A percentile compares a stretch with the other conserved stretches of the same genome.
phyloP scores from a whole-genome alignment of 2,113 vertebrate genomes.

The Thalassarche chlororhynchos region DNA sequence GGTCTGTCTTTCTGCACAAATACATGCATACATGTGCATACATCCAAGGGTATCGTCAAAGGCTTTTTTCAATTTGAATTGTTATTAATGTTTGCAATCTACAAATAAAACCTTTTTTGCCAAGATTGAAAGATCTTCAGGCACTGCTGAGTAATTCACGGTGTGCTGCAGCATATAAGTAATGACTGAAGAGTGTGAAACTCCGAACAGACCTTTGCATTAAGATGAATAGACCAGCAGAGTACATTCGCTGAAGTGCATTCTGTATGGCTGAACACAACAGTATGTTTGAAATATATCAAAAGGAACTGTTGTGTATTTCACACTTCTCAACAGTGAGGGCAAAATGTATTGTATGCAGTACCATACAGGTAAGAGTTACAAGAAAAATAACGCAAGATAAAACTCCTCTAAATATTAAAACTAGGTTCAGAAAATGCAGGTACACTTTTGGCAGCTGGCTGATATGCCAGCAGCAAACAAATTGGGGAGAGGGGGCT shows the following conservation, averaged over 20 bases:
- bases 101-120: not conserved
- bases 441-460: not conserved
- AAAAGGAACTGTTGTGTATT: not conserved
- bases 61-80: not conserved
- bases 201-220: not conserved
- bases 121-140: not conserved
- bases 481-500: not conserved
- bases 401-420: not conserved
- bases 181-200: constrained; percentile 25
- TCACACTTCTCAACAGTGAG: not conserved
- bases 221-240: constrained; percentile 25
- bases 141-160: not conserved
- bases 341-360: not conserved
- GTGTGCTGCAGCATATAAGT: not conserved
- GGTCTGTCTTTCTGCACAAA: not conserved
- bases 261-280: not conserved
- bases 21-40: fast-evolving
- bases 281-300: constrained; percentile 10
- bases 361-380: not conserved
- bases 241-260: not conserved
- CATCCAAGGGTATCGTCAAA: not conserved
- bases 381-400: not conserved
- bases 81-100: constrained; percentile 1
- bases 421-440: not conserved
- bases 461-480: not conserved